A percentile compares a stretch with the other conserved stretches of the same genome.
Evolutionary conservation across 2,797 vertebrate species (phyloP).

Genomic region (Cetoscarus ocellatus): DNA sequence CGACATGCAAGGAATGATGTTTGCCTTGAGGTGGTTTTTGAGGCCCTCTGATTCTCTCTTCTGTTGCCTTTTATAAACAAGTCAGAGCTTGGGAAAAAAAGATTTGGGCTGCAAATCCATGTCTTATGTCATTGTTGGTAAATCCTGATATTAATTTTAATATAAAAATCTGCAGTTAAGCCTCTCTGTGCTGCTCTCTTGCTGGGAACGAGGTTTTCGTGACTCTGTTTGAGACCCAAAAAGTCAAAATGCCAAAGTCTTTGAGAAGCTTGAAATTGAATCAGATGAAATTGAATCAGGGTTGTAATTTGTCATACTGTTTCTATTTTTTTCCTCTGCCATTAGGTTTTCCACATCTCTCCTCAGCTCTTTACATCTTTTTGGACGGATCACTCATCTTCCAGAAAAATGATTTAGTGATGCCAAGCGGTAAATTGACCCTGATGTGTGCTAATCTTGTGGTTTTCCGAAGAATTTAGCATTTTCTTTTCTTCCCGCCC

Average conservation of each 20-base stretch:
- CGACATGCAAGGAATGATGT: constrained; percentile 22
- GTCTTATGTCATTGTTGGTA: constrained; percentile 29
- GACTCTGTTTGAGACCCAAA: constrained; percentile 6
- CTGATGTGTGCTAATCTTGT: constrained; percentile 32
- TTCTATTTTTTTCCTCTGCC: constrained; percentile 40
- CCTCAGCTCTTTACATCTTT: neutral
- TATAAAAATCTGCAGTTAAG: constrained; percentile 3
- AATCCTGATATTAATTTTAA: constrained; percentile 33
- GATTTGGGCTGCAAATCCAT: constrained; percentile 16
- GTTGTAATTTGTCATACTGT: constrained; percentile 33
- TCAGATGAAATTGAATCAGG: constrained; percentile 60
- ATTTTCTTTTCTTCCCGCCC: neutral
- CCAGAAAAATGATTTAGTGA: constrained; percentile 29
- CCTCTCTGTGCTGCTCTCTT: neutral
- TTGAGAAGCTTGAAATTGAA: constrained; percentile 42
- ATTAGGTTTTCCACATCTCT: neutral
- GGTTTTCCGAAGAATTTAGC: constrained; percentile 44
- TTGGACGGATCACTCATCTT: constrained; percentile 26
- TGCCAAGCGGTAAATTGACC: constrained; percentile 34
- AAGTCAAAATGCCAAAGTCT: constrained; percentile 32
- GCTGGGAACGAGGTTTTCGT: constrained; percentile 21
- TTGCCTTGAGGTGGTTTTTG: constrained; percentile 18
- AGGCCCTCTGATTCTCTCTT: constrained; percentile 14
- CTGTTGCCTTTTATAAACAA: constrained; percentile 6
- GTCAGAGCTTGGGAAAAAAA: neutral